These are phyloP conservation scores for Threskiornis aethiopicus DNA, from an alignment of 2,797 vertebrate genomes.

Conservation along the genomic window DNA sequence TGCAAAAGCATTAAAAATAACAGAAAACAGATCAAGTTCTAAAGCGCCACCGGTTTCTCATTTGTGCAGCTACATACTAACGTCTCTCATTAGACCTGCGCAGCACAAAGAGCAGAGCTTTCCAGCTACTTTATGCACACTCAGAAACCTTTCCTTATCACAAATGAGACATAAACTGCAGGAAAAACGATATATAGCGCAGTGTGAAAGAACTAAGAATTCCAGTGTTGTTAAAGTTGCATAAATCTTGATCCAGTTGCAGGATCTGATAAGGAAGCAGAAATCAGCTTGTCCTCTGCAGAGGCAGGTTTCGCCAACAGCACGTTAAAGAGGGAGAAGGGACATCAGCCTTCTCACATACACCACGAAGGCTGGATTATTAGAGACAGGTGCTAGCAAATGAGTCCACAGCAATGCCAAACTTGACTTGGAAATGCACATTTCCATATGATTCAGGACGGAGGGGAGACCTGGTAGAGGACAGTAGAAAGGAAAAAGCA, in stretches of 20 bases:
- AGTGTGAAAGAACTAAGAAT: background rate
- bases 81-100: background rate
- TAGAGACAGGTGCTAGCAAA: background rate
- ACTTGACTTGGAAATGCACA: background rate
- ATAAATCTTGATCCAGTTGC: background rate
- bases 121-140: background rate
- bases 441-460: background rate
- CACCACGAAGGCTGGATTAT: background rate
- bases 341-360: background rate
- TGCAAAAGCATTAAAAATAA: conserved; percentile 37
- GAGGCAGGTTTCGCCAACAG: background rate
- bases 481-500: background rate
- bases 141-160: conserved; percentile 16
- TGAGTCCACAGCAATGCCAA: background rate
- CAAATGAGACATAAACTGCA: conserved; percentile 34
- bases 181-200: background rate
- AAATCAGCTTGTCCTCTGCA: background rate
- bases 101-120: conserved; percentile 26
- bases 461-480: background rate
- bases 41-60: background rate
- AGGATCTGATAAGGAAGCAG: background rate
- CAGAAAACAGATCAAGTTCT: conserved; percentile 37
- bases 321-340: background rate
- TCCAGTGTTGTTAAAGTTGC: background rate
- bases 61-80: background rate